These are phyloP conservation scores for Kobus ellipsiprymnus DNA, from an alignment of 2,113 vertebrate species.

Conservation along the genomic window DNA sequence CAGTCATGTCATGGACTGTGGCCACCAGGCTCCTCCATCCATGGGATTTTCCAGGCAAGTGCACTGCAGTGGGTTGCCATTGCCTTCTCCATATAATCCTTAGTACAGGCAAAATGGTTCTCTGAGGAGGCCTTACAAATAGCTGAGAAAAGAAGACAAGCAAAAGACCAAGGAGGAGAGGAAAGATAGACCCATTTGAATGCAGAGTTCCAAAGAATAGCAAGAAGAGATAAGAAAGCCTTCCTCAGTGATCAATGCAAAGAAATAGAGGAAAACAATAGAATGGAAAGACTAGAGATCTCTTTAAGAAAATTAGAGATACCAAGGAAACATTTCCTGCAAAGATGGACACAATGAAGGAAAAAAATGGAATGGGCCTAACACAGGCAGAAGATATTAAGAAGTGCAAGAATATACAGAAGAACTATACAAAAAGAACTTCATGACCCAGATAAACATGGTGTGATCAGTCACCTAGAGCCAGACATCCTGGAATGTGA, in stretches of 20 bases:
- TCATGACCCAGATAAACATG: background rate
- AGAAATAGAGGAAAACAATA: background rate
- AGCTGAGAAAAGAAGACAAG: background rate
- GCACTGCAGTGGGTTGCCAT: too few relatives aligned
- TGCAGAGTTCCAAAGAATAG: background rate
- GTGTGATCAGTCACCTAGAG: too few relatives aligned
- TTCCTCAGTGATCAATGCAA: background rate
- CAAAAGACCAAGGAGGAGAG: background rate
- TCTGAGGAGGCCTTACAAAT: background rate
- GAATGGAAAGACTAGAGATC: background rate
- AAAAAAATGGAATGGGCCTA: background rate
- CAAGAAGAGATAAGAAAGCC: background rate
- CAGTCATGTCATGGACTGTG: too few relatives aligned
- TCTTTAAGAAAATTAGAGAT: background rate
- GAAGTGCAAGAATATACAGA: background rate
- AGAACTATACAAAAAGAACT: background rate
- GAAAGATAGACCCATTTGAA: background rate
- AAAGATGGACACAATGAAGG: background rate
- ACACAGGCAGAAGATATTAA: background rate
- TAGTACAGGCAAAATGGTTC: background rate
- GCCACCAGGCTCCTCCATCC: too few relatives aligned
- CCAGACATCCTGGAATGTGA: too few relatives aligned
- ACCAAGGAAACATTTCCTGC: background rate
- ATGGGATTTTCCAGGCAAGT: too few relatives aligned
- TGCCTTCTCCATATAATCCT: too few relatives aligned